A percentile compares a stretch with the other conserved stretches of the same genome.
phyloP scores from a whole-genome alignment of 64 coral and sea anemone genomes.

The Stylophora pistillata region DNA sequence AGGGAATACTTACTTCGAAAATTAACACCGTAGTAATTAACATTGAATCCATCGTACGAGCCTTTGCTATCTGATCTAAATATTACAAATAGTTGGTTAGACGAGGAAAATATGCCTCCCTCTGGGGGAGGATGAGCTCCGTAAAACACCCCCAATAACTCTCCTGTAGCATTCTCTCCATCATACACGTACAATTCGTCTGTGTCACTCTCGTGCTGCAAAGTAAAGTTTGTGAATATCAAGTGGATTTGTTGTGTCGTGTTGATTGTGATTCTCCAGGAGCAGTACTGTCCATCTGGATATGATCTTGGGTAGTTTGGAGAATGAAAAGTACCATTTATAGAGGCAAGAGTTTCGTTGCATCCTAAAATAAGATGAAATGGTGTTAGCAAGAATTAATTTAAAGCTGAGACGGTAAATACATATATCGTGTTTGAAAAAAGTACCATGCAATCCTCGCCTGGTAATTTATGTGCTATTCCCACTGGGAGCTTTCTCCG shows the following conservation, averaged over 20 bases:
- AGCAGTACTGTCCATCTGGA: conserved; percentile 11
- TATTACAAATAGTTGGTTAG: conserved; percentile 13
- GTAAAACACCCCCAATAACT: conserved; percentile 22
- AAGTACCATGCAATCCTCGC: too few relatives aligned
- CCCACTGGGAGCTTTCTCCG: too few relatives aligned
- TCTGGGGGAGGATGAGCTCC: neutral
- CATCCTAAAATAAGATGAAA: neutral
- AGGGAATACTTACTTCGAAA: neutral
- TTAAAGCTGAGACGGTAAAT: too few relatives aligned
- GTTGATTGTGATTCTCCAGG: conserved; percentile 27
- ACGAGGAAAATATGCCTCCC: conserved; percentile 17
- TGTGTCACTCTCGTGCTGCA: neutral
- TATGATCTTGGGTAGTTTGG: neutral
- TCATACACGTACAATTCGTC: conserved; percentile 23
- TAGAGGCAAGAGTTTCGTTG: neutral
- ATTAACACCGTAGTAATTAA: neutral
- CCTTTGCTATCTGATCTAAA: conserved; percentile 26
- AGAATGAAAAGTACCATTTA: conserved; percentile 28
- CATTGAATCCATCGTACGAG: neutral
- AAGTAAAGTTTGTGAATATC: neutral
- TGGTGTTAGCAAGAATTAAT: neutral
- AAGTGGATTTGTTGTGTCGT: neutral
- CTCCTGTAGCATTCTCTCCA: neutral
- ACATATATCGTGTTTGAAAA: too few relatives aligned
- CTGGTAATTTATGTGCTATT: too few relatives aligned